Percentiles rank a stretch among this genome's conserved stretches.
phyloP scores from a whole-genome alignment of 2,797 vertebrate species.

The Neostethus bicornis region DNA sequence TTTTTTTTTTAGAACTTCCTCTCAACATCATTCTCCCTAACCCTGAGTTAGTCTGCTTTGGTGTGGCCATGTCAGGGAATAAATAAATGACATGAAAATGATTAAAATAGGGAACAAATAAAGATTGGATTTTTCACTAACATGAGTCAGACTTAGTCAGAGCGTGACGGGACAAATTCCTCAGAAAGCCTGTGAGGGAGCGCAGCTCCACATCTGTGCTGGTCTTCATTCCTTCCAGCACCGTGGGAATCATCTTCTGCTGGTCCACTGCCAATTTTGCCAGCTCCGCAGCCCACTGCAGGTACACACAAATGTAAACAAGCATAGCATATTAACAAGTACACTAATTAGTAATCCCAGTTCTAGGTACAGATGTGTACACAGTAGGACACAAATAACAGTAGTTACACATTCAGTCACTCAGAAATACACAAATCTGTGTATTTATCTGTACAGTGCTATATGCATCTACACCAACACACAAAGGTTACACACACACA shows the following conservation, averaged over 20 bases:
- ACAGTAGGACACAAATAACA: not conserved
- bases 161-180: slow-evolving; percentile 89
- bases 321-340: too few species aligned
- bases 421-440: too few species aligned
- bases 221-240: slow-evolving; percentile 83
- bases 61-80: not conserved
- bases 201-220: slow-evolving; percentile 85
- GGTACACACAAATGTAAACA: slow-evolving; percentile 9
- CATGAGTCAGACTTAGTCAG: slow-evolving; percentile 89
- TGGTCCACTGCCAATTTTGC: slow-evolving; percentile 88
- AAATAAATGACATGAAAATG: not conserved
- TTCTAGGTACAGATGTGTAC: too few species aligned
- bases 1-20: not conserved
- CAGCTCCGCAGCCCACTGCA: slow-evolving; percentile 89
- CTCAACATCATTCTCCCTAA: too few species aligned
- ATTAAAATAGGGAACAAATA: not conserved
- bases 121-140: slow-evolving; percentile 70
- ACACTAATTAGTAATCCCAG: too few species aligned
- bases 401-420: too few species aligned
- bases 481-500: too few species aligned
- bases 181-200: slow-evolving; percentile 89
- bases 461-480: too few species aligned
- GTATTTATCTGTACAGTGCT: too few species aligned
- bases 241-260: slow-evolving; percentile 84
- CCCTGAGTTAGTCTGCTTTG: too few species aligned